Percentiles rank a stretch among this genome's conserved stretches.
These are phyloP conservation scores for Melanophora roralis DNA, from an alignment of 2,888 invertebrate genomes.

Conservation along the genomic window DNA sequence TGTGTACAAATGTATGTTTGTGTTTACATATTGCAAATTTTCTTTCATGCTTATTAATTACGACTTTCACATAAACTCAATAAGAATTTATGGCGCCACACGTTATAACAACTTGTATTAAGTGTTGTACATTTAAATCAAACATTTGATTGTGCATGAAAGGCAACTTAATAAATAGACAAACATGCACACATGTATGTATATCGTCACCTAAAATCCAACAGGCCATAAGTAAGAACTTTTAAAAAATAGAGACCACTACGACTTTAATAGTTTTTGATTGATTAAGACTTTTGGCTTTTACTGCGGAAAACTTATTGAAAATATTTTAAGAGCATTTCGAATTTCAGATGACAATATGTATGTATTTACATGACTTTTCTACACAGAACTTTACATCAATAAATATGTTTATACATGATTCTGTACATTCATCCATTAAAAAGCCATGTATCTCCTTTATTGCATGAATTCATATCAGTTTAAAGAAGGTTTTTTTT, in stretches of 20 bases:
- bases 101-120: slow-evolving; percentile 57
- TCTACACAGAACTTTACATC: slow-evolving; percentile 24
- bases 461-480: slow-evolving; percentile 5
- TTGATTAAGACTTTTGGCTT: too few species aligned
- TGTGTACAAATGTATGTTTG: too few species aligned
- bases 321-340: too few species aligned
- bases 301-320: too few species aligned
- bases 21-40: slow-evolving; percentile 42
- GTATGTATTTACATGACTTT: too few species aligned
- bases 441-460: not conserved
- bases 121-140: slow-evolving; percentile 61
- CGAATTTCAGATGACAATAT: too few species aligned
- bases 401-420: slow-evolving; percentile 14
- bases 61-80: slow-evolving; percentile 52
- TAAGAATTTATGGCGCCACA: slow-evolving; percentile 63
- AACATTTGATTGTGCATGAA: slow-evolving; percentile 61
- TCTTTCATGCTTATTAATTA: slow-evolving; percentile 59
- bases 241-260: too few species aligned
- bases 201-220: too few species aligned
- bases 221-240: too few species aligned
- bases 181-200: slow-evolving; percentile 11
- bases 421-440: not conserved
- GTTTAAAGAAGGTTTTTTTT: slow-evolving; percentile 10
- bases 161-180: slow-evolving; percentile 17
- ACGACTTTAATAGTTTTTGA: too few species aligned